These are phyloP conservation scores for Nansenia antarctica DNA, from an alignment of 2,113 vertebrate genomes.

Conservation along the genomic window DNA sequence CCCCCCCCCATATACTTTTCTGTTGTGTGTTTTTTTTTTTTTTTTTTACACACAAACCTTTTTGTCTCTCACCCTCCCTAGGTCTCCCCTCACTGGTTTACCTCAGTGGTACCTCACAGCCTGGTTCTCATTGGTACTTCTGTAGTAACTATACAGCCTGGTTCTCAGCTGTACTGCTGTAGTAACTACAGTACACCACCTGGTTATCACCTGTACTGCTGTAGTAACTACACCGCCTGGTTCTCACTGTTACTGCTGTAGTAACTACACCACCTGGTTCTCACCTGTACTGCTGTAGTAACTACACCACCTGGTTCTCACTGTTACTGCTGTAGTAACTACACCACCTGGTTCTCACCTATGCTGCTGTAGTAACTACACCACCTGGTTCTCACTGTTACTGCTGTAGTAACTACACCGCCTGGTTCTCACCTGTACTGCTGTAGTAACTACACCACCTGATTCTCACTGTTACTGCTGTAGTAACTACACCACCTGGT, in stretches of 20 bases:
- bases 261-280: too few species aligned
- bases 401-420: neutral
- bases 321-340: neutral
- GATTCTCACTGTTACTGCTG: too few species aligned
- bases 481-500: neutral
- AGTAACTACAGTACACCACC: neutral
- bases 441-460: too few species aligned
- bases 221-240: too few species aligned
- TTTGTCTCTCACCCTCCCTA: neutral
- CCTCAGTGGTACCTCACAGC: neutral
- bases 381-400: constrained; percentile 77
- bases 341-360: constrained; percentile 62
- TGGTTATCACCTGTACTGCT: neutral
- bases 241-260: neutral
- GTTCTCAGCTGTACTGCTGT: too few species aligned
- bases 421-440: too few species aligned
- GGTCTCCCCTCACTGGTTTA: neutral
- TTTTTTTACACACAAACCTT: too few species aligned
- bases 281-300: neutral
- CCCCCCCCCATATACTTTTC: neutral
- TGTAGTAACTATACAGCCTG: too few species aligned
- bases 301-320: neutral
- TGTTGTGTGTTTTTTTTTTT: too few species aligned
- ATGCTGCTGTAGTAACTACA: constrained; percentile 87
- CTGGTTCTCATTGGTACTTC: too few species aligned